Base-by-base conservation (phyloP, 2,888 invertebrate species). In the Melanostoma mellinum region DNA sequence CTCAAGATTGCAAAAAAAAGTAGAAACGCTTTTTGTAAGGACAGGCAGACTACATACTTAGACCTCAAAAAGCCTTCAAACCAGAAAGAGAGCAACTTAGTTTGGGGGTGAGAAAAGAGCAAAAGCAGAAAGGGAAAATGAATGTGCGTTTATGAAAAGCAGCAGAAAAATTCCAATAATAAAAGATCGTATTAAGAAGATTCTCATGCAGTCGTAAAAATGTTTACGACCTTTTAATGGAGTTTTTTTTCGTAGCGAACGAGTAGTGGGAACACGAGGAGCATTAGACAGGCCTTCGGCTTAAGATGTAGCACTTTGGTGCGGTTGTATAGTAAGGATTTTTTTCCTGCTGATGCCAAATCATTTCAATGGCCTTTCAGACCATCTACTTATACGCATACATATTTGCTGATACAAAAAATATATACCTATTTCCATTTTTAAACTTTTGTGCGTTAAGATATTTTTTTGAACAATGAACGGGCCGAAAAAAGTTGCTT, bases 191-290 rank as follows among this genome's bases (percentile, higher is more conserved):
- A 89, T 90, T 89, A 89, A 90, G 89, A 89, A 86, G 89, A 89
- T 88, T 89, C 88, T 89, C 89, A 89, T 90, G 87, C 88, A 88
- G 88, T 90, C 91, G 89, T 90, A 90, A 90, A 88, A 87, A 87
- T 88, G 89, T 90, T 90, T 90, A 90, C 89, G 91, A 89, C 86
- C 87, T 89, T 90, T 90, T 90, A 91, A 90, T 90, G 89, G 90
- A 88, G 87, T 89, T 89, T 89, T 89, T 89, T 89, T 89, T 88
- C 65, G 79, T 67, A 73, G 74, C 79, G 63, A 79, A 67, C 78
- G 82, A 67, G 68, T 56, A 78, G 58, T 79, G 74, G 74, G 58
- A 38, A 52, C 50, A 74, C 60, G 76, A 68, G 61, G 48, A 80
- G 60, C 63, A 53, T 74, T 74, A 71, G 69, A 52, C 60, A 33